These are phyloP conservation scores for Limnephilus lunatus DNA, from an alignment of 2,888 invertebrate species.

Conservation along the genomic window DNA sequence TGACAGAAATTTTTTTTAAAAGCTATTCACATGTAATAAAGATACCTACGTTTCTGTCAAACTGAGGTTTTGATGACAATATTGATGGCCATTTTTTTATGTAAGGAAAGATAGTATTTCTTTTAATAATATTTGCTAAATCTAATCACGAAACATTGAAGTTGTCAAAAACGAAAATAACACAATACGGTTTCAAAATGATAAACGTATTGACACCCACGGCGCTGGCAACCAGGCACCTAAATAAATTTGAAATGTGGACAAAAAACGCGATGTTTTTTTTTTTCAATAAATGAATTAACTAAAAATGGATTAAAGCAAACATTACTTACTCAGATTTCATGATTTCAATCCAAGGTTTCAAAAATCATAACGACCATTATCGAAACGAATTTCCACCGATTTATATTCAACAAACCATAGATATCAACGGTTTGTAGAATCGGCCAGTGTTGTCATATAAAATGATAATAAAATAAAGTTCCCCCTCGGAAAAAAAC, in stretches of 20 bases:
- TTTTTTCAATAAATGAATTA: neutral
- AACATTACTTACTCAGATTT: neutral
- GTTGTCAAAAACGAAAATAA: constrained; percentile 15
- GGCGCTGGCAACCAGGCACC: constrained; percentile 13
- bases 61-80: neutral
- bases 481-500: too few species aligned
- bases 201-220: constrained; percentile 10
- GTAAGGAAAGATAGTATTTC: neutral
- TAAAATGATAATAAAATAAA: too few species aligned
- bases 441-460: too few species aligned
- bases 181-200: constrained; percentile 2
- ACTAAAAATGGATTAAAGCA: neutral
- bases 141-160: neutral
- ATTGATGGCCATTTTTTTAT: constrained; percentile 12
- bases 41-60: neutral
- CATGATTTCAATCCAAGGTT: neutral
- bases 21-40: too few species aligned
- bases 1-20: too few species aligned
- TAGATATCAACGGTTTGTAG: too few species aligned
- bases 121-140: neutral
- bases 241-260: neutral
- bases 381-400: too few species aligned
- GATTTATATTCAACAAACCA: too few species aligned
- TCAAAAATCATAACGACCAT: neutral
- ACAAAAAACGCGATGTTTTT: neutral